phyloP scores from a whole-genome alignment of 2,113 vertebrate species.

The Oostethus manadensis region DNA sequence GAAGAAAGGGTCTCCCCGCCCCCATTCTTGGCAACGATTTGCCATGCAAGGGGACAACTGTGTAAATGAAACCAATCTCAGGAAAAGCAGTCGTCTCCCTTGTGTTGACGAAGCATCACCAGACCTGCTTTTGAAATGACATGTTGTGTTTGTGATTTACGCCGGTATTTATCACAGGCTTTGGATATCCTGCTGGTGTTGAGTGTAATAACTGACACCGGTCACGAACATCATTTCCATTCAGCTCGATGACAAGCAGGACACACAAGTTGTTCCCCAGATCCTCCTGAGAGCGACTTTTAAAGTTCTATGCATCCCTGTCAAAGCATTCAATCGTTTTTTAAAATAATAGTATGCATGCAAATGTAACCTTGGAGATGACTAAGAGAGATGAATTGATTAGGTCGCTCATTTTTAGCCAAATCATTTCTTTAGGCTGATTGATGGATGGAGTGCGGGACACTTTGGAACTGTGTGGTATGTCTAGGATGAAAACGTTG shows the following conservation, averaged over 20 bases:
- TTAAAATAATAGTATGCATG: conserved; percentile 24
- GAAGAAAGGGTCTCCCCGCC: conserved; percentile 36
- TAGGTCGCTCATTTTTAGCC: conserved; percentile 18
- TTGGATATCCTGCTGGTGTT: conserved; percentile 47
- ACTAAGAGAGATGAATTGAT: conserved; percentile 43
- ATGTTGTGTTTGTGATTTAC: conserved; percentile 33
- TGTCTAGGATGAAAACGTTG: neutral
- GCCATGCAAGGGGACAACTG: conserved; percentile 45
- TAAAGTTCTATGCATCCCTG: neutral
- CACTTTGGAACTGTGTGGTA: conserved; percentile 17
- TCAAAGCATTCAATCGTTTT: conserved; percentile 38
- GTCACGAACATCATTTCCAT: conserved; percentile 19
- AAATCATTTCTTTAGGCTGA: conserved; percentile 27
- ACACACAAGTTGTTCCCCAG: too few relatives aligned
- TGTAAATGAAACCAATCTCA: conserved; percentile 59
- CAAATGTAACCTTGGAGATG: conserved; percentile 43
- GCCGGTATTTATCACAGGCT: conserved; percentile 42
- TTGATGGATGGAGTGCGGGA: conserved; percentile 42
- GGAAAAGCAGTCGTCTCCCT: conserved; percentile 53
- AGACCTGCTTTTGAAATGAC: conserved; percentile 15
- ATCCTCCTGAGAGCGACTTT: neutral
- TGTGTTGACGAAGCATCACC: conserved; percentile 50
- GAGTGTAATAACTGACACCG: conserved; percentile 30
- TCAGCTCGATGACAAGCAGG: conserved; percentile 6
- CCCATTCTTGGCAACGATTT: conserved; percentile 48